These are phyloP conservation scores for Anolis sagrei DNA, from an alignment of 2,113 vertebrate species.

Conservation along the genomic window DNA sequence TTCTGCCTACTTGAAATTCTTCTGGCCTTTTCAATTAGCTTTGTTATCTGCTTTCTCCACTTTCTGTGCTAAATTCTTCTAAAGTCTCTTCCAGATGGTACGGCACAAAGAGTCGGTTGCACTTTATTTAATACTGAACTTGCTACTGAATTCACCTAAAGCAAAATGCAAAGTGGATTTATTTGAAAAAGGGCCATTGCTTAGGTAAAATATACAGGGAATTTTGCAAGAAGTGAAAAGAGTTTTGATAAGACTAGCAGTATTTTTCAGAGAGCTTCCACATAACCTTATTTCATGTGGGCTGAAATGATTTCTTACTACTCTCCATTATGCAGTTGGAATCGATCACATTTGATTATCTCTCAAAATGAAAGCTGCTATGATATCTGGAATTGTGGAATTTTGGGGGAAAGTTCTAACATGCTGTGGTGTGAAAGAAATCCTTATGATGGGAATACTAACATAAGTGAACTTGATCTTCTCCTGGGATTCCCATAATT, in stretches of 20 bases:
- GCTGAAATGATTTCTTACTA: neutral
- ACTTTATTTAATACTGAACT: slow-evolving; percentile 4
- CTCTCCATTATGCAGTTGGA: neutral
- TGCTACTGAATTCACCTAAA: neutral
- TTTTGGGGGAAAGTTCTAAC: neutral
- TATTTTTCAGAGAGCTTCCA: neutral
- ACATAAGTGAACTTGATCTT: neutral
- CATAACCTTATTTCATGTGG: slow-evolving; percentile 1
- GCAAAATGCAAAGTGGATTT: neutral
- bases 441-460: neutral
- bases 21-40: slow-evolving; percentile 24
- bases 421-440: neutral
- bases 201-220: neutral
- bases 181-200: neutral
- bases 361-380: neutral
- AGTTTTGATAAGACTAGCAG: neutral
- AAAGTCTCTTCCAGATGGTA: slow-evolving; percentile 5
- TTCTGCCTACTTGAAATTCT: slow-evolving; percentile 17
- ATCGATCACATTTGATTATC: neutral
- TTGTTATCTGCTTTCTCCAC: slow-evolving; percentile 24
- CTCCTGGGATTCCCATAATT: neutral
- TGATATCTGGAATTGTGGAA: neutral
- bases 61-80: slow-evolving; percentile 16
- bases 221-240: neutral
- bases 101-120: neutral